These are phyloP conservation scores for Sturmia bella DNA, from an alignment of 2,888 invertebrate genomes.

Conservation along the genomic window DNA sequence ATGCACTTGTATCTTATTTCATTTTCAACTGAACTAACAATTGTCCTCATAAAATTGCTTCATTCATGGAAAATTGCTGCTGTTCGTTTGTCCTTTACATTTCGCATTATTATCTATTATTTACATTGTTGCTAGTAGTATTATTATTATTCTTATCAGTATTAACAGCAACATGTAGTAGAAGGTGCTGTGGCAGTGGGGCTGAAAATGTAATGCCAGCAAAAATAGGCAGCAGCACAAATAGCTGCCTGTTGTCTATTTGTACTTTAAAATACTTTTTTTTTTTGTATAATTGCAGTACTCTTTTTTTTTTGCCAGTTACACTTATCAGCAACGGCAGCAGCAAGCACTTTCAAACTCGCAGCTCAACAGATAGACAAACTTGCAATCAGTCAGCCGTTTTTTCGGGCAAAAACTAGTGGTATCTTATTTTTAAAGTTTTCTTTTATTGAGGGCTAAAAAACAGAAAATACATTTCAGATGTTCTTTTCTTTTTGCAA, in stretches of 20 bases:
- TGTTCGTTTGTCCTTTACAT: slow-evolving; percentile 29
- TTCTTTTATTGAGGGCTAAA: slow-evolving; percentile 12
- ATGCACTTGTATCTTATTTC: slow-evolving; percentile 55
- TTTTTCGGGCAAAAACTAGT: slow-evolving; percentile 12
- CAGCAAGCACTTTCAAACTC: slow-evolving; percentile 39
- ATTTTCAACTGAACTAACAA: slow-evolving; percentile 66
- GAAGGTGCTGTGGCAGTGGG: not conserved
- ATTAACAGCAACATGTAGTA: slow-evolving; percentile 28
- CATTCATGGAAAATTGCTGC: slow-evolving; percentile 54
- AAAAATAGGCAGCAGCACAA: slow-evolving; percentile 2
- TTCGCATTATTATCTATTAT: slow-evolving; percentile 26
- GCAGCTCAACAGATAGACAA: not conserved
- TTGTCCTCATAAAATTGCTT: slow-evolving; percentile 62
- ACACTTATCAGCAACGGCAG: slow-evolving; percentile 44
- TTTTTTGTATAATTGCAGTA: slow-evolving; percentile 12
- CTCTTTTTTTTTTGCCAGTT: slow-evolving; percentile 7
- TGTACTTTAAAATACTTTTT: slow-evolving; percentile 22
- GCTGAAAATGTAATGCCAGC: not conserved
- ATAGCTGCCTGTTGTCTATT: not conserved
- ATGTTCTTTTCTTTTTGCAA: not conserved
- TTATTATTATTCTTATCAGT: slow-evolving; percentile 43
- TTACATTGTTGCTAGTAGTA: not conserved
- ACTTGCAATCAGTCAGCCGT: slow-evolving; percentile 9
- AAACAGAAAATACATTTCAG: not conserved
- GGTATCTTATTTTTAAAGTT: slow-evolving; percentile 15